These are phyloP conservation scores for Choreutis nemorana DNA, from an alignment of 2,888 invertebrate genomes.

Conservation along the genomic window DNA sequence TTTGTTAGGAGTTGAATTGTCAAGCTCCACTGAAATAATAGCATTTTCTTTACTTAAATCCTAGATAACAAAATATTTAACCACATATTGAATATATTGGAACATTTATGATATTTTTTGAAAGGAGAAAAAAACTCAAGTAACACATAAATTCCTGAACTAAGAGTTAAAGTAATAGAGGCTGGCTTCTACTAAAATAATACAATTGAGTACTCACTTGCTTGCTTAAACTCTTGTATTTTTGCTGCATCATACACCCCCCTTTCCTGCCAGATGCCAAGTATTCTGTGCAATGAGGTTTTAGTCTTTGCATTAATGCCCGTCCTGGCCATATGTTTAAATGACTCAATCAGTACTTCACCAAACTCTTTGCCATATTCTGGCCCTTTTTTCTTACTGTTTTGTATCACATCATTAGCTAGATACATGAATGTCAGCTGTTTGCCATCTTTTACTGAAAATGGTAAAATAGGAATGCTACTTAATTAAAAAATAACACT, in stretches of 20 bases:
- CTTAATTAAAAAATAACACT: neutral
- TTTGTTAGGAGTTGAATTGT: conserved; percentile 37
- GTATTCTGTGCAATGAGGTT: conserved; percentile 79
- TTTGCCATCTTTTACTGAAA: conserved; percentile 81
- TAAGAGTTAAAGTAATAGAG: neutral
- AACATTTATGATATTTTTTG: neutral
- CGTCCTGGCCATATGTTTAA: conserved; percentile 81
- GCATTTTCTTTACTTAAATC: neutral
- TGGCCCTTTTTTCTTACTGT: conserved; percentile 96
- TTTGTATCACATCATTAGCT: conserved; percentile 99
- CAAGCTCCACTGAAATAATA: conserved; percentile 42
- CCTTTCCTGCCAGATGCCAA: conserved; percentile 93
- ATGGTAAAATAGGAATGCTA: conserved; percentile 7
- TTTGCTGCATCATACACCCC: conserved; percentile 85
- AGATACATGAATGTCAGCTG: conserved; percentile 96
- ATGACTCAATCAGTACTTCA: conserved; percentile 79
- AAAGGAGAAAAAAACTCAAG: neutral
- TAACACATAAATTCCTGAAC: neutral
- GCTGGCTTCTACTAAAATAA: neutral
- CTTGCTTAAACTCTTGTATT: conserved; percentile 80
- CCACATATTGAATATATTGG: neutral
- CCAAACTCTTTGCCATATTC: conserved; percentile 93
- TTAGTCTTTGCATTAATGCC: conserved; percentile 83
- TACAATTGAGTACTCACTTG: conserved; percentile 42
- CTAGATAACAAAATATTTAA: neutral